Conservation (phyloP, 2,113 vertebrate genomes). For the Platichthys stellatus region DNA sequence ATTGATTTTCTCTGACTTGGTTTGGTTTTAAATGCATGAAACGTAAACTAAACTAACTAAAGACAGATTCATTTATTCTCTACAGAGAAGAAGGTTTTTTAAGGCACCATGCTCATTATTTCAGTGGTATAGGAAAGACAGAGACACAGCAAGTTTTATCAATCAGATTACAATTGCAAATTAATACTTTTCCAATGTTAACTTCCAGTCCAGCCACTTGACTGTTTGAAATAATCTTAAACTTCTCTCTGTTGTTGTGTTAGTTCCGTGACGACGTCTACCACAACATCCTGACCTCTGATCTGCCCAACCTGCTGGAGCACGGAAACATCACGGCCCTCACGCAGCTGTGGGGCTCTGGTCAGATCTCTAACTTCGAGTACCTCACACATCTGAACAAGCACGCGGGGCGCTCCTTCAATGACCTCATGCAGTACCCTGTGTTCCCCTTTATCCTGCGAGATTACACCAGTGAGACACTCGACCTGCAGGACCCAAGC, state of each 20-base stretch:
- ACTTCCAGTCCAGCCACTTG: neutral
- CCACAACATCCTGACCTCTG: constrained; percentile 95
- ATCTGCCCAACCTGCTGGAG: constrained; percentile 96
- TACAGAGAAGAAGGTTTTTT: neutral
- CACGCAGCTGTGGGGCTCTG: constrained; percentile 96
- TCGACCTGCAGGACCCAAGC: constrained; percentile 89
- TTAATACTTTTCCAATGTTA: neutral
- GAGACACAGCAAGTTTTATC: neutral
- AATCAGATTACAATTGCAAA: neutral
- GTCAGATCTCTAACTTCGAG: constrained; percentile 98
- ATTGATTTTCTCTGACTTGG: neutral
- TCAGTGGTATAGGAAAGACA: neutral
- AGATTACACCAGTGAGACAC: constrained; percentile 91
- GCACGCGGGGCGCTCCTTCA: constrained; percentile 97
- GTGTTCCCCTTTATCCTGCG: constrained; percentile 97
- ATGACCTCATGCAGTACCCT: constrained; percentile 99
- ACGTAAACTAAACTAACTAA: too few species aligned
- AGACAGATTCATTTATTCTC: too few species aligned
- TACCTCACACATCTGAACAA: constrained; percentile 99
- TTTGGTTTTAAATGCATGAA: neutral
- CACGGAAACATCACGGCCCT: constrained; percentile 96
- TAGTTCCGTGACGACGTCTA: constrained; percentile 97
- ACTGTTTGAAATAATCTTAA: neutral
- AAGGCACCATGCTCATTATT: neutral
- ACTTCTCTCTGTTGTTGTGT: constrained; percentile 7